A percentile compares a stretch with the other conserved stretches of the same genome.
Conservation (phyloP, 2,797 vertebrate species). For the Sternarchorhynchus goeldii region DNA sequence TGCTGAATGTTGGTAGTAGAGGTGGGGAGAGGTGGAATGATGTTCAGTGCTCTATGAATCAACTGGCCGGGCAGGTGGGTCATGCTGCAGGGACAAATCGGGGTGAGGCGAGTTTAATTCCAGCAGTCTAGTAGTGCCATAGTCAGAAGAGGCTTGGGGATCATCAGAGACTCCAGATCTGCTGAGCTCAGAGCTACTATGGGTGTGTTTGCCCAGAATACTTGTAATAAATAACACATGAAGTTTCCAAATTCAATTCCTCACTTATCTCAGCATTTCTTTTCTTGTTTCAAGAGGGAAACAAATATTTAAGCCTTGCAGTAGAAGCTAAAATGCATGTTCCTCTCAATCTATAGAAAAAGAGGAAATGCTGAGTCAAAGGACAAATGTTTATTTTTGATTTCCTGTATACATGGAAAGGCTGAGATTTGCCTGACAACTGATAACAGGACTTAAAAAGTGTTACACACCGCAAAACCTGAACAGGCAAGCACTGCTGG, state of each 20-base stretch:
- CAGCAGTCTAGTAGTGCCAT: background rate
- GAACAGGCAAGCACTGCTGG: too few species aligned
- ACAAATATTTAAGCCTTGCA: background rate
- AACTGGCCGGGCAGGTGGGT: background rate
- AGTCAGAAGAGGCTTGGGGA: background rate
- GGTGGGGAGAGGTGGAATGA: background rate
- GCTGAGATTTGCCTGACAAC: background rate
- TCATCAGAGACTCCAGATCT: background rate
- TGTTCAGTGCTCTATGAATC: background rate
- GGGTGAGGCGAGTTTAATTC: background rate
- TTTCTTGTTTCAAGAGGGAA: background rate
- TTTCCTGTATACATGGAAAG: background rate
- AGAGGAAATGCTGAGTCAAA: background rate
- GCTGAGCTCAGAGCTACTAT: background rate
- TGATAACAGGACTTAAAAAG: too few species aligned
- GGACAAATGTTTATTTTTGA: background rate
- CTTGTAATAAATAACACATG: constrained; percentile 21
- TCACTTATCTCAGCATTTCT: constrained; percentile 26
- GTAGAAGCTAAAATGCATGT: background rate
- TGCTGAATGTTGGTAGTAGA: background rate
- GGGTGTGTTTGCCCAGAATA: background rate
- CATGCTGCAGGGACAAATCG: background rate
- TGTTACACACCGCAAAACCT: too few species aligned
- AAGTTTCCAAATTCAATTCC: background rate
- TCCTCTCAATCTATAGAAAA: background rate